Percentiles rank a stretch among this genome's conserved stretches.
These are phyloP conservation scores for Rhopalosiphum nymphaeae DNA, from an alignment of 2,888 invertebrate species.

Conservation along the genomic window DNA sequence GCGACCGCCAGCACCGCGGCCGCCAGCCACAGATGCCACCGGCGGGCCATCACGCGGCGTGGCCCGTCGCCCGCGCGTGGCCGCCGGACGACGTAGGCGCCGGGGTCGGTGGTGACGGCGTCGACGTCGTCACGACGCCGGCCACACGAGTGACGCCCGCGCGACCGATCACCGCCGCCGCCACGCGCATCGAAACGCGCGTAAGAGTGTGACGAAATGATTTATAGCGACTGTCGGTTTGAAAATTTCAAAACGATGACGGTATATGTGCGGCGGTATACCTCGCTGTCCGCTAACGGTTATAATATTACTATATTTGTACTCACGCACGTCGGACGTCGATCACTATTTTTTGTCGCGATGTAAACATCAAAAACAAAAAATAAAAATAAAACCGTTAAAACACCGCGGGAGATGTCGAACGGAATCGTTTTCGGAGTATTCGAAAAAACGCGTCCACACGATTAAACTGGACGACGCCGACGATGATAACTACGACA, in stretches of 20 bases:
- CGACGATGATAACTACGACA: background rate
- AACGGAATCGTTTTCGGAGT: background rate
- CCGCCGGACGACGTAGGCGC: background rate
- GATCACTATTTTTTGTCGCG: background rate
- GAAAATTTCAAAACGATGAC: background rate
- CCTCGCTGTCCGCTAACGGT: background rate
- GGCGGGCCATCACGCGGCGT: background rate
- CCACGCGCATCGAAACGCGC: background rate
- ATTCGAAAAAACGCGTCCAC: background rate
- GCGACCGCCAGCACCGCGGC: background rate
- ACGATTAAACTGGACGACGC: background rate
- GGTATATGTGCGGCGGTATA: background rate
- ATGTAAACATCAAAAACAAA: background rate
- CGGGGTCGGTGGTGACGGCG: background rate
- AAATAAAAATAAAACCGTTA: background rate
- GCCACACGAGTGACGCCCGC: background rate
- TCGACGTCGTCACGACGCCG: background rate
- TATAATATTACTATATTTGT: background rate
- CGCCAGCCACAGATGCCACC: background rate
- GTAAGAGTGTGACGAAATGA: background rate
- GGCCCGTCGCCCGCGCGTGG: background rate
- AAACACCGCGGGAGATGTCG: background rate
- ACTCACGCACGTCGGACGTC: background rate
- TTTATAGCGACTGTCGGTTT: background rate
- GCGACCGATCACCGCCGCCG: background rate